A percentile compares a stretch with the other conserved stretches of the same genome.
phyloP scores from a whole-genome alignment of 2,888 invertebrate genomes.

The Pheosia gnoma region DNA sequence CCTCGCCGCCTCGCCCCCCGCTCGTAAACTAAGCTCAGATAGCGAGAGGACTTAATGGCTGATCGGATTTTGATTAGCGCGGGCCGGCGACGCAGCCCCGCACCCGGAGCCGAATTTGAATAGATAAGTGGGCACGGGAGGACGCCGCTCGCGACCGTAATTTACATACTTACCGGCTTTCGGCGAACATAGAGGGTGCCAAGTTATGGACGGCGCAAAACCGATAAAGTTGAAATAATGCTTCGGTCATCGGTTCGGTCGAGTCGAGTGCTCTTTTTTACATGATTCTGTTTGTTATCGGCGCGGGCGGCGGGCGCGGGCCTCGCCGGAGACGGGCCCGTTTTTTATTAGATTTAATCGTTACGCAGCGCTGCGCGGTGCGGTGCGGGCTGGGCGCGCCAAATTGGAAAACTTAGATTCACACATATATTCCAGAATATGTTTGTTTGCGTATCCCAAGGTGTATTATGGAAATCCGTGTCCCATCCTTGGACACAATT shows the following conservation, averaged over 20 bases:
- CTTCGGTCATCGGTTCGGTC: slow-evolving; percentile 77
- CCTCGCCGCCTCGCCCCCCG: slow-evolving; percentile 64
- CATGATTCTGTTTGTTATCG: slow-evolving; percentile 75
- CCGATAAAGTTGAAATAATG: slow-evolving; percentile 83
- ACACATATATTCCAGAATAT: slow-evolving; percentile 8
- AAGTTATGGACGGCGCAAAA: slow-evolving; percentile 79
- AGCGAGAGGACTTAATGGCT: slow-evolving; percentile 84
- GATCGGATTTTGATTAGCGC: slow-evolving; percentile 84
- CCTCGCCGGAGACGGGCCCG: slow-evolving; percentile 21
- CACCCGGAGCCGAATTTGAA: slow-evolving; percentile 81
- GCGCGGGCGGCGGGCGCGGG: slow-evolving; percentile 27
- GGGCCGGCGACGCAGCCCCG: slow-evolving; percentile 79
- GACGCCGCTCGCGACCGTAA: slow-evolving; percentile 81
- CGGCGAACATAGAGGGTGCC: slow-evolving; percentile 77
- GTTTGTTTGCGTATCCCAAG: background rate
- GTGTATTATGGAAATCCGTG: slow-evolving; percentile 2
- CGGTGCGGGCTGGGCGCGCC: slow-evolving; percentile 7
- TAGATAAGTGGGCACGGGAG: slow-evolving; percentile 83
- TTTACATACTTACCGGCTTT: slow-evolving; percentile 84
- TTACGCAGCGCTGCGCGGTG: slow-evolving; percentile 38
- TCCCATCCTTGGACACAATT: background rate
- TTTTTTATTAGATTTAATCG: slow-evolving; percentile 66
- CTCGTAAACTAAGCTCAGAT: slow-evolving; percentile 83
- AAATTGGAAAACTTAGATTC: slow-evolving; percentile 3
- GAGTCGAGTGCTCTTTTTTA: slow-evolving; percentile 69